Percentiles rank a stretch among this genome's conserved stretches.
Conservation (phyloP, 2,888 invertebrate genomes). For the Metalampra italica region DNA sequence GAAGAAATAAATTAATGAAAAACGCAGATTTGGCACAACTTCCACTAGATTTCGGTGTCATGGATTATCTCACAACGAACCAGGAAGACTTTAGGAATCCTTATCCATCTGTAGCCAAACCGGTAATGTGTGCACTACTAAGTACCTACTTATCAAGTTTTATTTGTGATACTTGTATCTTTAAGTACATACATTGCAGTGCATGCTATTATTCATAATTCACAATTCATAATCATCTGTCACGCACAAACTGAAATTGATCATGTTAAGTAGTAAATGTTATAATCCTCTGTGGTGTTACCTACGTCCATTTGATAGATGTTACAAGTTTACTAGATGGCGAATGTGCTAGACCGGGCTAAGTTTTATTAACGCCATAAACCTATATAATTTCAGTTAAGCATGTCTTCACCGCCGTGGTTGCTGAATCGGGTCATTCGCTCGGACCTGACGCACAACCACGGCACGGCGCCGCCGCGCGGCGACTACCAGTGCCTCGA, state of each 20-base stretch:
- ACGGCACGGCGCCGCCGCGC: constrained; percentile 62
- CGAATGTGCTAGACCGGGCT: no score
- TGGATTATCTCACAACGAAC: constrained; percentile 69
- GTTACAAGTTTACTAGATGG: no score
- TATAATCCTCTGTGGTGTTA: no score
- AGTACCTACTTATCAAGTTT: not conserved
- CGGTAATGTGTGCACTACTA: constrained; percentile 40
- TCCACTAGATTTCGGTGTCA: constrained; percentile 56
- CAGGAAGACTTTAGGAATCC: constrained; percentile 76
- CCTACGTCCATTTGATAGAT: no score
- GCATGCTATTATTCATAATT: no score
- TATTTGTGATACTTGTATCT: no score
- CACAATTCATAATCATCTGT: no score
- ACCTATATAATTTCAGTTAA: constrained; percentile 41
- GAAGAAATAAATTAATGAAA: constrained; percentile 64
- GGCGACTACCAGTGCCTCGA: constrained; percentile 68
- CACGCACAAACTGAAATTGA: no score
- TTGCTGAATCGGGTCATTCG: constrained; percentile 64
- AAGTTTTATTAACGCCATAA: no score
- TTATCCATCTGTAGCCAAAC: constrained; percentile 58
- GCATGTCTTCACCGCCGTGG: constrained; percentile 56
- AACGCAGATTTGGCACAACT: constrained; percentile 59
- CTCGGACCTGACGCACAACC: constrained; percentile 65
- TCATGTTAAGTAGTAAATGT: no score
- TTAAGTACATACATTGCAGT: no score